Evolutionary conservation across 23 tunicate genomes (phyloP).

Genomic region (Oikopleura vanhoeffeni): DNA sequence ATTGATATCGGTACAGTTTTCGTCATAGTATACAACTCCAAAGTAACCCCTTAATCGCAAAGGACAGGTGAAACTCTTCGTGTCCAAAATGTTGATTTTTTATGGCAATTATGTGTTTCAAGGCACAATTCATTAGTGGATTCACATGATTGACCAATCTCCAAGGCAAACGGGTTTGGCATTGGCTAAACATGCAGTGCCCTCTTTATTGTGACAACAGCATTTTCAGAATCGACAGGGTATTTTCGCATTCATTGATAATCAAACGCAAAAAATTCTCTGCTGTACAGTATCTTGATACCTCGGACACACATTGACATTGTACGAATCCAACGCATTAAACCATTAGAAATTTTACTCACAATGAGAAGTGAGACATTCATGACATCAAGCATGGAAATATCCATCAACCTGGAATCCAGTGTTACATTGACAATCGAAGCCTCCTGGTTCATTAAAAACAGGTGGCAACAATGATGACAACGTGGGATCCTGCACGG

Average conservation of each 20-base stretch:
- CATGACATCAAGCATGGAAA: background rate
- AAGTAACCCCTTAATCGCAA: background rate
- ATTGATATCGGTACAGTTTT: background rate
- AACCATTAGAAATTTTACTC: background rate
- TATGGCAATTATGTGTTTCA: background rate
- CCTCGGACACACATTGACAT: no score
- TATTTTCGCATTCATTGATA: background rate
- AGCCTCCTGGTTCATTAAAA: background rate
- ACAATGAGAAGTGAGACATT: background rate
- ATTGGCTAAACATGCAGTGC: constrained; percentile 17
- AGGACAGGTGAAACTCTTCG: background rate
- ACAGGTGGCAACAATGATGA: background rate
- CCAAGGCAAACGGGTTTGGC: constrained; percentile 17
- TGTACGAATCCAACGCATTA: no score
- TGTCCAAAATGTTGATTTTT: background rate
- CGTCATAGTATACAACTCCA: background rate
- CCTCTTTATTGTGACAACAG: constrained; percentile 16
- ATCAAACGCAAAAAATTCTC: background rate
- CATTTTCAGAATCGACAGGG: constrained; percentile 6
- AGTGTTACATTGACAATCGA: background rate
- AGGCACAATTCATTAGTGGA: background rate
- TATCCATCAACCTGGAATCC: constrained; percentile 9
- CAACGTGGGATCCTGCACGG: background rate
- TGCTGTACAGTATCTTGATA: background rate
- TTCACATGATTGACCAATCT: background rate